Evolutionary conservation across 2,797 vertebrate genomes (phyloP).

Genomic region (Dromococcyx pavoninus): DNA sequence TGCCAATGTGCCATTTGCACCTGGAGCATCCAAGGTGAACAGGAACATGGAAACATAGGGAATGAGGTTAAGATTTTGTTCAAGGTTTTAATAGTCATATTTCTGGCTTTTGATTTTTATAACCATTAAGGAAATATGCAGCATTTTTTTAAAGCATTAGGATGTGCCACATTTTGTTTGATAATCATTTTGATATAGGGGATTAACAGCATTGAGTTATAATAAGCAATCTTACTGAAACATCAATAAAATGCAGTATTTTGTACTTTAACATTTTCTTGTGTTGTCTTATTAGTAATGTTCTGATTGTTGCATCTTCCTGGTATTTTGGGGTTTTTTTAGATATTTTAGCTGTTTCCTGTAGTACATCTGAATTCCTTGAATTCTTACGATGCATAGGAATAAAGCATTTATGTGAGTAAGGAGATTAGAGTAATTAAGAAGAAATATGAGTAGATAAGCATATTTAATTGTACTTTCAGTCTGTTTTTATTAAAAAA

Average conservation of each 20-base stretch:
- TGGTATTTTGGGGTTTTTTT: not conserved
- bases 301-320: not conserved
- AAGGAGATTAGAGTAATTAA: not conserved
- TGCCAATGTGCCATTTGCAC: accelerated
- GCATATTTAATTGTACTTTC: not conserved
- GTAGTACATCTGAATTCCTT: not conserved
- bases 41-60: not conserved
- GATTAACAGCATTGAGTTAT: not conserved
- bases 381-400: not conserved
- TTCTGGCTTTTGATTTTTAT: not conserved
- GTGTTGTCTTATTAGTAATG: not conserved
- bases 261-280: not conserved
- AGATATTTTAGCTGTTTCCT: not conserved
- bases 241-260: conserved; percentile 30
- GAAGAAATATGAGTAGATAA: not conserved
- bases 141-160: not conserved
- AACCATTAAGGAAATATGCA: not conserved
- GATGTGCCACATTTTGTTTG: not conserved
- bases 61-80: not conserved
- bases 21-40: not conserved
- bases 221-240: not conserved
- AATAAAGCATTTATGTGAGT: not conserved
- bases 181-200: not conserved
- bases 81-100: not conserved
- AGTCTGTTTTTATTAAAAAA: not conserved